Evolutionary conservation across 2,797 vertebrate species (phyloP), one percentile per base, ranked within the genome.

Genomic region (Scarus forsteni): DNA sequence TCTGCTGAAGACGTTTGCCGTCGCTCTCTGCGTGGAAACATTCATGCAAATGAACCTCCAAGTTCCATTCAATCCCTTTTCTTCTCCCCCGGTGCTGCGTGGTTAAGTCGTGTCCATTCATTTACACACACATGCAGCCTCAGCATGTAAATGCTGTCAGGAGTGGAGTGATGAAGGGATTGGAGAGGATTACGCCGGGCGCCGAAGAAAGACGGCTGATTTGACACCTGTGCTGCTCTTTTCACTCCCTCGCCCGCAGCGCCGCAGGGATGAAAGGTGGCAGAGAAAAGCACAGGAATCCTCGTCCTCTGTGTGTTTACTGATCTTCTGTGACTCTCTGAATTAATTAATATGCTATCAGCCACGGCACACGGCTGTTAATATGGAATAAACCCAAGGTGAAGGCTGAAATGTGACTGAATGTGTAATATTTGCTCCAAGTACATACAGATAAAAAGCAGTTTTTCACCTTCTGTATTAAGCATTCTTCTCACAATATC

Each of bases 31-130:
- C 55, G 49, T 57, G 54, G 73, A 68, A 77, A 73, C 60, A 66
- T 59, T 61, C 60, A 85, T 89, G 85, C 83, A 88, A 89, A 92
- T 85, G 15, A 80, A 51, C 70, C 66, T 61, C 6, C 12, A 36
- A 65, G 50, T 75, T 70, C 74, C 77, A 73, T 86, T 68, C 74
- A 71, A 72, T 62, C 66, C 57, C 46, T 66, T 74, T 27, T 68
- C 69, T 77, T 35, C 61, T 66, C 43, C 42, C 56, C 70, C 72
- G 48, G 57, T 0, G 45, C 45, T 19, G 52, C 71, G 46, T 60
- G 56, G 60, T 60, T 27, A 66, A 62, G 67, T 79, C 62, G 6
- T 39, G 62, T 86, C 71, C 70, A 61, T 70, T 77, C 65, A 56
- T 56, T 46, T 18, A 19, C 14, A 55, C 15, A 35, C 10, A 45